Base-by-base conservation (phyloP, 92 coral and sea anemone genomes). In the Virgularia gustaviana region DNA sequence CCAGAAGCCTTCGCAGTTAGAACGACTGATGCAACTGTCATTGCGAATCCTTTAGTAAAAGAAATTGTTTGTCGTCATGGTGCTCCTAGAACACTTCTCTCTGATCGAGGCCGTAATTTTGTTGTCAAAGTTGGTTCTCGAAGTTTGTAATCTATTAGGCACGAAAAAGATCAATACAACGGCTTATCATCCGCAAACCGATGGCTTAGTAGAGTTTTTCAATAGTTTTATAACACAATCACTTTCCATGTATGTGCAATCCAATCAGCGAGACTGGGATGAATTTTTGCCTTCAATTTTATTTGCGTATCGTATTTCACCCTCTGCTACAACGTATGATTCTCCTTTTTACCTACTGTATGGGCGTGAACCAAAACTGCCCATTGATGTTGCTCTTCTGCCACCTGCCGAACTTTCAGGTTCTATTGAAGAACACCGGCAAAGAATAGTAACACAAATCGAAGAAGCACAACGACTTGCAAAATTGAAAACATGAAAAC, bases 1-100 rank as follows among this genome's bases (percentile, higher is more conserved):
- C 80, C 81, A 6, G 95, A 88, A 52, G 83, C 70, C n/a, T 88
- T 88, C 18, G 54, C 90, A 9, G 80, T 88, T 10, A 65, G 73
- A 34, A 72, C 42, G 31, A 79, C 71, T 0, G 79, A 76, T 0
- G 86, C 90, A 1, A 15, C 76, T 0, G 81, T 79, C 8, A 72
- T 82, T 10, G 96, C 84, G 8, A 60, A 71, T 1, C 30, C 82
- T 3, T 31, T 88, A 12, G 67, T 79, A 0, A 68, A 78, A 7
- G 87, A 88, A 47, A 61, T 85, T 36, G 56, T 86, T 24, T 29
- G 79, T 9, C 57, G 80, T n/a, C 85, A 83, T 53, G 83, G 85
- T 0, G 82, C 87, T 0, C 83, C 87, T 9, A 8, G 72, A 23
- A 64, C 71, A 1, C 36, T 86, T 9, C 78, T 86, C 25, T 86